Evolutionary conservation across 2,113 vertebrate species (phyloP).

Genomic region (Globicephala melas): DNA sequence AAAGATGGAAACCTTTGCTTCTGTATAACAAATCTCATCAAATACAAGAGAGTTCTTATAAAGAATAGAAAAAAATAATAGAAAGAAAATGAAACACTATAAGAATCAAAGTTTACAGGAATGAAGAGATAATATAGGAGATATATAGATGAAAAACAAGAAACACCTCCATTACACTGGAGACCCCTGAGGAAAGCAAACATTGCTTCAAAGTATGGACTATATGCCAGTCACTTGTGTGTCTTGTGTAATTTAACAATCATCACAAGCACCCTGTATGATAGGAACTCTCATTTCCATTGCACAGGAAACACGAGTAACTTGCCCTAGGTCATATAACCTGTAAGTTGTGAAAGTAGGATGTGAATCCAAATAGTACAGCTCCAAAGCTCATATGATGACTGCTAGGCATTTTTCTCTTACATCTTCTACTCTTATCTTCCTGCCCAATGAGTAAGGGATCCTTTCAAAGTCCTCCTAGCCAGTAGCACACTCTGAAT

Average conservation of each 20-base stretch:
- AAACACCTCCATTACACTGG: not conserved
- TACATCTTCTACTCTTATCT: not conserved
- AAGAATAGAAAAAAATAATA: not conserved
- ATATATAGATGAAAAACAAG: not conserved
- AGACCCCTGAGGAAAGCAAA: not conserved
- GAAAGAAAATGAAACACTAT: not conserved
- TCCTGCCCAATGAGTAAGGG: not conserved
- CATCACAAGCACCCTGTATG: not conserved
- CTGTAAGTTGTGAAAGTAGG: not conserved
- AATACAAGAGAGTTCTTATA: not conserved
- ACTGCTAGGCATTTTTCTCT: not conserved
- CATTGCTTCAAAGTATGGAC: not conserved
- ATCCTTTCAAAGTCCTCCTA: not conserved
- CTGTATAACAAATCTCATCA: not conserved
- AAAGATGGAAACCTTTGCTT: not conserved
- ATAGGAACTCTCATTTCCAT: not conserved
- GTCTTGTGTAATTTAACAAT: not conserved
- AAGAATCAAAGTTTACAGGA: not conserved
- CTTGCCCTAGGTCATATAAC: not conserved
- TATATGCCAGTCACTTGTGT: not conserved
- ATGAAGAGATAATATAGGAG: not conserved
- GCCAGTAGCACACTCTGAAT: not conserved
- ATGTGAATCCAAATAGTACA: not conserved
- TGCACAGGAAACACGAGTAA: not conserved
- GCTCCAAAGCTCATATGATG: not conserved